Conservation (phyloP, 2,888 invertebrate species). For the Temnothorax ravouxi region DNA sequence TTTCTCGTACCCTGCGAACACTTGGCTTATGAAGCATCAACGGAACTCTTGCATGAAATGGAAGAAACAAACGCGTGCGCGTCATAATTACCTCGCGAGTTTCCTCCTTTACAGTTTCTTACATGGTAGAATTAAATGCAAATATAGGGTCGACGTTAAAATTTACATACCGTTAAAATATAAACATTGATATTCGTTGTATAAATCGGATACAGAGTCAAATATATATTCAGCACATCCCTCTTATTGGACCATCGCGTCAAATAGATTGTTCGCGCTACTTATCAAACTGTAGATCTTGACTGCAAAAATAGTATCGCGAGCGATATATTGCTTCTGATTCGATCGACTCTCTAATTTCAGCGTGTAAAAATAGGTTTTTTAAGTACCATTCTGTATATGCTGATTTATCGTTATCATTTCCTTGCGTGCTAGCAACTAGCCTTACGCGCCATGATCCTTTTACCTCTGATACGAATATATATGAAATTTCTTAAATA, state of each 20-base stretch:
- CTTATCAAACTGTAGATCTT: conserved; percentile 26
- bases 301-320: conserved; percentile 50
- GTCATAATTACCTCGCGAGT: conserved; percentile 9
- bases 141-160: conserved; percentile 11
- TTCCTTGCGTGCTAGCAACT: not conserved
- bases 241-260: conserved; percentile 40
- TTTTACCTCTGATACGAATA: conserved; percentile 21
- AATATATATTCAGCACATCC: conserved; percentile 23
- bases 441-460: not conserved
- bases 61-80: not conserved
- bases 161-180: conserved; percentile 26
- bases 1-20: conserved; percentile 26
- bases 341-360: conserved; percentile 54
- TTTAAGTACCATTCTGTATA: conserved; percentile 46
- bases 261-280: conserved; percentile 51
- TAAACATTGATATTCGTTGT: conserved; percentile 60
- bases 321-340: conserved; percentile 37
- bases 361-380: conserved; percentile 68
- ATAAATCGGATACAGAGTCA: conserved; percentile 46
- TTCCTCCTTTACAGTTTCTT: conserved; percentile 7
- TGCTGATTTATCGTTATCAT: conserved; percentile 4
- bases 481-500: not conserved
- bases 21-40: conserved; percentile 41
- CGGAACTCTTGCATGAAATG: conserved; percentile 10
- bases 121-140: conserved; percentile 43